These are phyloP conservation scores for Euphonia xanthogaster DNA, from an alignment of 2,797 vertebrate genomes.

Conservation along the genomic window DNA sequence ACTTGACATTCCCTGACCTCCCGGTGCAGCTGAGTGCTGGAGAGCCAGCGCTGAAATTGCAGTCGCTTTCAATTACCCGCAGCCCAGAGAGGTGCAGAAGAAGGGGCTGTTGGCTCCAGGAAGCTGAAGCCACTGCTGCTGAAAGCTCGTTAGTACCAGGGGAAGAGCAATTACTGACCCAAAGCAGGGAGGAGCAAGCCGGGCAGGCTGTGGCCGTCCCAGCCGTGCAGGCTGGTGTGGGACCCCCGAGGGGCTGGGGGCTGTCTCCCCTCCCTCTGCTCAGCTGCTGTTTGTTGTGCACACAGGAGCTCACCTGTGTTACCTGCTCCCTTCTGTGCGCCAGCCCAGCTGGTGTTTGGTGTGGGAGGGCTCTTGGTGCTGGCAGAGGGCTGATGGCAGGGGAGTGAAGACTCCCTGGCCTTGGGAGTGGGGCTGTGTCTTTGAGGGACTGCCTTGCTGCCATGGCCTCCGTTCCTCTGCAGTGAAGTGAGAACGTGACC, in stretches of 20 bases:
- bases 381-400: accelerated
- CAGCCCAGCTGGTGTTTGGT: not conserved
- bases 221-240: not conserved
- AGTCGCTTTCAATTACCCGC: conserved; percentile 77
- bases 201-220: not conserved
- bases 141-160: conserved; percentile 74
- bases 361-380: not conserved
- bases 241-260: not conserved
- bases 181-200: not conserved
- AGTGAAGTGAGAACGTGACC: not conserved
- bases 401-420: accelerated
- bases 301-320: accelerated
- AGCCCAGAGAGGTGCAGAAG: conserved; percentile 68
- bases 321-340: not conserved
- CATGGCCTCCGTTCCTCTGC: not conserved
- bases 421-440: not conserved
- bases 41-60: conserved; percentile 70
- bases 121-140: conserved; percentile 70
- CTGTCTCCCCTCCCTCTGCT: not conserved
- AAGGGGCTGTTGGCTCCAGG: conserved; percentile 72
- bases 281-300: not conserved
- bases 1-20: conserved; percentile 77
- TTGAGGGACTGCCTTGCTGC: accelerated
- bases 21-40: conserved; percentile 65
- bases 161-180: conserved; percentile 71